Base-by-base conservation (phyloP, 2,888 invertebrate species). In the Abrostola tripartita region DNA sequence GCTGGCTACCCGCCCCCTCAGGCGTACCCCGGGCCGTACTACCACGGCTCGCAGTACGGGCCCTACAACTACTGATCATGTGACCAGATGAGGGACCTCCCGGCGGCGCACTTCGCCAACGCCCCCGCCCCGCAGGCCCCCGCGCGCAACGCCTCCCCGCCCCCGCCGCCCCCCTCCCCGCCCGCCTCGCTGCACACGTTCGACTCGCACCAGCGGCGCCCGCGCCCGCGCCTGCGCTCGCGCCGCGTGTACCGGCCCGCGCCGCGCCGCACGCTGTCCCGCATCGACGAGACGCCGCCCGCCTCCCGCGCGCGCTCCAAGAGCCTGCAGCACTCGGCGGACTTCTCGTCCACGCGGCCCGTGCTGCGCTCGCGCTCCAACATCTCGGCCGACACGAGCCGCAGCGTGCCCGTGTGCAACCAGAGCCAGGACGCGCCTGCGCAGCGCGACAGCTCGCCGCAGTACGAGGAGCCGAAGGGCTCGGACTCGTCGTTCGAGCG, bases 41-140 rank as follows among this genome's bases (percentile, higher is more conserved):
- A 98, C 92, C 98, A 98, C 91, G 98, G 98, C 84, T 98, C 98
- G 57, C 98, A 98, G 88, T 98, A 98, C 90, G 98, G 98, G 59
- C 98, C 98, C 56, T 98, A 98, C 95, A 98, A 98, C 95, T 98
- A 98, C 95, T 98, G 96, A 96, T 87, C 92, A 86, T 70, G 87
- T 89, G 92, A 94, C 93, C 95, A 95, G 94, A 94, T 93, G 92
- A 93, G 94, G 93, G 94, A 93, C 82, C 83, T 89, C 71, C 90
- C 86, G 92, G 92, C 94, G 91, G 91, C 92, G 74, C 86, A 88
- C 89, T 90, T 89, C 89, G 86, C 87, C 85, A 90, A 90, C 90
- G 85, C 92, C 76, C 86, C 94, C 88, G 93, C 92, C 83, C 93
- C 94, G 81, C 93, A 93, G 81, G 92, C 92, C 74, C 93, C 93